These are phyloP conservation scores for Drosophila antonietae DNA, from an alignment of 2,888 invertebrate species.

Conservation along the genomic window DNA sequence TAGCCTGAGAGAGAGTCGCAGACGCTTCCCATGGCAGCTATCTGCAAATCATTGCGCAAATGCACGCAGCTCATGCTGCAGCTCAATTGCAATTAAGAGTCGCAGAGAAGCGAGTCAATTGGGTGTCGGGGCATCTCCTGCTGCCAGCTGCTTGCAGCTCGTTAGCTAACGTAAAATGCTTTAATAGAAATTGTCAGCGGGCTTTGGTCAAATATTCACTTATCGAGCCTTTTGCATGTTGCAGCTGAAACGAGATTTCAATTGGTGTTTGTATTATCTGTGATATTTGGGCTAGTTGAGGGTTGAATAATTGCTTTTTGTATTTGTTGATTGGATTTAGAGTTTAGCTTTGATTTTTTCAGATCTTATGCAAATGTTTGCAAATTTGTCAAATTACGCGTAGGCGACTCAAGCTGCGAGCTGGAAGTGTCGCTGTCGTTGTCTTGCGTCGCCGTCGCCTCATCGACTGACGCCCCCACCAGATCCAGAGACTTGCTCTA, in stretches of 20 bases:
- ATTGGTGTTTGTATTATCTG: not conserved
- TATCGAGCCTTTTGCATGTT: constrained; percentile 36
- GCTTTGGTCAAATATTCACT: constrained; percentile 47
- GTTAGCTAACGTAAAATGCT: constrained; percentile 59
- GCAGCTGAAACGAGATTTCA: not conserved
- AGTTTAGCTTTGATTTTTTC: constrained; percentile 43
- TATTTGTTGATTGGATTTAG: constrained; percentile 46
- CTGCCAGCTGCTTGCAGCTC: constrained; percentile 24
- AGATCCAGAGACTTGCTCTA: constrained; percentile 32
- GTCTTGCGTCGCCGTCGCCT: constrained; percentile 33
- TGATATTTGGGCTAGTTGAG: constrained; percentile 4
- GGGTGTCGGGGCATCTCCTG: constrained; percentile 16
- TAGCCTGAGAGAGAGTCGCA: constrained; percentile 26
- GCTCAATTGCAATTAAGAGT: constrained; percentile 74
- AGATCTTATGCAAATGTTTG: constrained; percentile 67
- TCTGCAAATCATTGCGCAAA: constrained; percentile 74
- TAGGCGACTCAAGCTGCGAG: constrained; percentile 62
- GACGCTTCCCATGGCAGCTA: constrained; percentile 53
- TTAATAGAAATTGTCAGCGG: constrained; percentile 61
- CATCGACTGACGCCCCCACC: constrained; percentile 69
- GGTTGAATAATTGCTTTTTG: constrained; percentile 35
- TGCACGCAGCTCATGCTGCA: constrained; percentile 72
- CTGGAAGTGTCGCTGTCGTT: constrained; percentile 53
- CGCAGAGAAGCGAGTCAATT: constrained; percentile 46
- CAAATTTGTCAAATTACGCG: constrained; percentile 74